These are phyloP conservation scores for Campylorhamphus procurvoides DNA, from an alignment of 2,113 vertebrate species.

Conservation along the genomic window DNA sequence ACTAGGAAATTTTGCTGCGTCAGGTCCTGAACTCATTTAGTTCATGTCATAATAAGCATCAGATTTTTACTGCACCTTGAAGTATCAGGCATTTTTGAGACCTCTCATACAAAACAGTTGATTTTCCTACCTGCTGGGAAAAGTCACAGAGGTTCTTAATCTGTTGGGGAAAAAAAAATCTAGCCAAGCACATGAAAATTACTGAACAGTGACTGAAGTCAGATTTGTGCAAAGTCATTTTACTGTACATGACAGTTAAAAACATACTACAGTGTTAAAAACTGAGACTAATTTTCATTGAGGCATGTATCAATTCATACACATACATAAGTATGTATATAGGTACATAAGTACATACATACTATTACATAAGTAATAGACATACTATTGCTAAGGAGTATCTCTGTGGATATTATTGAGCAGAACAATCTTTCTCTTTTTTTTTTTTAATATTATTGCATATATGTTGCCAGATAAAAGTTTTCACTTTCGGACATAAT, in stretches of 20 bases:
- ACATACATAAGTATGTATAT: background rate
- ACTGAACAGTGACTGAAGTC: background rate
- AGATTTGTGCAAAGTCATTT: background rate
- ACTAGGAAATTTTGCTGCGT: background rate
- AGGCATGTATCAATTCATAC: background rate
- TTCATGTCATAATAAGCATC: background rate
- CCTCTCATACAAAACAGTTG: background rate
- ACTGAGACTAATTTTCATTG: background rate
- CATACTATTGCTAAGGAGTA: background rate
- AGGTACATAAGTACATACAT: background rate
- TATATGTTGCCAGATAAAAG: background rate
- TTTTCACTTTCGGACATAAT: constrained; percentile 23
- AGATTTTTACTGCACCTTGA: background rate
- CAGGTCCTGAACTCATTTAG: background rate
- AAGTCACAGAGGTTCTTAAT: background rate
- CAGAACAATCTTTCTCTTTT: background rate
- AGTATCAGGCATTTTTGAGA: background rate
- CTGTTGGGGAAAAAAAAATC: background rate
- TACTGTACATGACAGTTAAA: background rate
- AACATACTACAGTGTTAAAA: background rate
- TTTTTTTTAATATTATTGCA: background rate
- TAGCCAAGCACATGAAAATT: background rate
- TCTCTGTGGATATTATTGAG: background rate
- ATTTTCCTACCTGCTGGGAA: background rate
- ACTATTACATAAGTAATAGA: background rate